A percentile compares a stretch with the other conserved stretches of the same genome.
Conservation (phyloP, 92 coral and sea anemone genomes). For the Diadumene lineata region DNA sequence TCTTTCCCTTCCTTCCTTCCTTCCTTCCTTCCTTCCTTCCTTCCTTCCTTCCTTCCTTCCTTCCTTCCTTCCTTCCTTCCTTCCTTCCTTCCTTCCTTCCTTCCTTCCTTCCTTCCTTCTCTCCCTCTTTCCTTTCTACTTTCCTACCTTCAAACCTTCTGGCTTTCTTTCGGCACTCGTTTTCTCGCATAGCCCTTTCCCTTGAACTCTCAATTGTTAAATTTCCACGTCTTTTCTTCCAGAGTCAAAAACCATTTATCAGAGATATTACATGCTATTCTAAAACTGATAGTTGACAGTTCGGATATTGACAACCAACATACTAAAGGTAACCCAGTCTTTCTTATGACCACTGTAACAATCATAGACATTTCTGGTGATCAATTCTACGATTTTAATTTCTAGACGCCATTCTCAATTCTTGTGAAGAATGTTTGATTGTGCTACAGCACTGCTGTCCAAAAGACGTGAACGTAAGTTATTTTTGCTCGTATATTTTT, state of each 20-base stretch:
- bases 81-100: not conserved
- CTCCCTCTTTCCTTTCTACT: not conserved
- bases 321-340: not conserved
- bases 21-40: not conserved
- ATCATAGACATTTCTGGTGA: too few relatives aligned
- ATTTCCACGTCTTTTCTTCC: not conserved
- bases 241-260: conserved; percentile 18
- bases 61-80: not conserved
- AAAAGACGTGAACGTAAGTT: conserved; percentile 8
- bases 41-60: not conserved
- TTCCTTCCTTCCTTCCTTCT: not conserved
- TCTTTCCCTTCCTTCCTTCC: not conserved
- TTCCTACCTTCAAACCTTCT: too few relatives aligned
- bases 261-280: conserved; percentile 19
- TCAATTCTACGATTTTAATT: too few relatives aligned
- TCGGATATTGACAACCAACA: conserved; percentile 2
- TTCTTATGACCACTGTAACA: not conserved
- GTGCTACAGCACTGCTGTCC: conserved; percentile 14
- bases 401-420: conserved; percentile 2
- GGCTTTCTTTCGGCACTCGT: too few relatives aligned
- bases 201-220: too few relatives aligned
- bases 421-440: conserved; percentile 16
- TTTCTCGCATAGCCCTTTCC: too few relatives aligned
- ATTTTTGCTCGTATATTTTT: not conserved
- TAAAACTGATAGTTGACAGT: conserved; percentile 20